Percentiles rank a stretch among this genome's conserved stretches.
phyloP scores from a whole-genome alignment of 2,797 vertebrate genomes.

The Decapterus maruadsi region DNA sequence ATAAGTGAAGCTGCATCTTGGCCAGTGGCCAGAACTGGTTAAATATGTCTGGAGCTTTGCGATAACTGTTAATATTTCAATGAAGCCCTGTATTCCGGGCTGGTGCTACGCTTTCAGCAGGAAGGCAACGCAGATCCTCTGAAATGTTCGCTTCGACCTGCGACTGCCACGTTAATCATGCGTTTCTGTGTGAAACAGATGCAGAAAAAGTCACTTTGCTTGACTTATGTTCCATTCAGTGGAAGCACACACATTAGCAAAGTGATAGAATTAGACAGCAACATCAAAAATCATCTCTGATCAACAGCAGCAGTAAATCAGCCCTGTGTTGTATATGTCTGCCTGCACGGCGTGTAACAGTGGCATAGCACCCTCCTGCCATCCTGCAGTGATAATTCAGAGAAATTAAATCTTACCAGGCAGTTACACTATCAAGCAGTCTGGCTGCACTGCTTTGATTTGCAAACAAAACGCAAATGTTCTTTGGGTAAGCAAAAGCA shows the following conservation, averaged over 20 bases:
- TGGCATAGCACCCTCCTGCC: slow-evolving; percentile 30
- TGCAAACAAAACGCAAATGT: slow-evolving; percentile 65
- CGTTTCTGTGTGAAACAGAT: no score
- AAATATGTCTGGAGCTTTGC: background rate
- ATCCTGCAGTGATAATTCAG: slow-evolving; percentile 42
- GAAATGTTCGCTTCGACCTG: background rate
- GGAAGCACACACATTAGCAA: background rate
- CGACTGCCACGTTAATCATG: no score
- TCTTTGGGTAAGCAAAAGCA: slow-evolving; percentile 48
- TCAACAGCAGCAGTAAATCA: slow-evolving; percentile 44
- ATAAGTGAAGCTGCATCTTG: background rate
- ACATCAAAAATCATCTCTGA: background rate
- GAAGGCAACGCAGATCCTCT: no score
- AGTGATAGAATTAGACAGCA: no score
- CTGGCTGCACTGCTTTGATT: slow-evolving; percentile 39
- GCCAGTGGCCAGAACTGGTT: background rate
- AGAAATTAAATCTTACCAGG: slow-evolving; percentile 55
- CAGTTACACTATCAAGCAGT: slow-evolving; percentile 52
- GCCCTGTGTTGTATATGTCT: slow-evolving; percentile 58
- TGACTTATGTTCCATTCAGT: no score
- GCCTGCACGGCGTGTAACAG: slow-evolving; percentile 50
- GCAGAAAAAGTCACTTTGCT: no score
- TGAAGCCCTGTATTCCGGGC: background rate
- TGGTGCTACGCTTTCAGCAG: background rate
- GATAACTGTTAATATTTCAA: background rate